phyloP scores from a whole-genome alignment of 2,888 invertebrate genomes.

The Prosopocoilus inquinatus region DNA sequence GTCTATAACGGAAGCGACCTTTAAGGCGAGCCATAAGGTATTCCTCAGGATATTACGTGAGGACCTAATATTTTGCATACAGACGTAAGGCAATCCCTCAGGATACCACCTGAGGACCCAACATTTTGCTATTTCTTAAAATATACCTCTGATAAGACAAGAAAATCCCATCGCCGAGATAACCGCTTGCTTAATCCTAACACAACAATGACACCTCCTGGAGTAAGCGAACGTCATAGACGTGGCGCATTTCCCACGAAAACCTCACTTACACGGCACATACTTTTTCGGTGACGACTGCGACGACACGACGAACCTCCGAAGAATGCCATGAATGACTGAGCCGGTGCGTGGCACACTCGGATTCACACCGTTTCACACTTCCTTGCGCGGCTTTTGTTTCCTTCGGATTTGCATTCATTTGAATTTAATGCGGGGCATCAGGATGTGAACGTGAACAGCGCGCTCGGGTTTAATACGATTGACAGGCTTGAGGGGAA shows the following conservation, averaged over 20 bases:
- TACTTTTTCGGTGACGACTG: conserved; percentile 10
- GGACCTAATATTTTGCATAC: too few relatives aligned
- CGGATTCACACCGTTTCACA: conserved; percentile 39
- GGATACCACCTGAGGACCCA: too few relatives aligned
- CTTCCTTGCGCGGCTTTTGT: conserved; percentile 25
- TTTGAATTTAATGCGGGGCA: too few relatives aligned
- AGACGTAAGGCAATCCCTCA: too few relatives aligned
- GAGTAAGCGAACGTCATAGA: conserved; percentile 30
- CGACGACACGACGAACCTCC: conserved; percentile 13
- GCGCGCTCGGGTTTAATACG: too few relatives aligned
- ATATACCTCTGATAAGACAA: conserved; percentile 38
- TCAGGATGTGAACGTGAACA: too few relatives aligned
- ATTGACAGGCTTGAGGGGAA: too few relatives aligned
- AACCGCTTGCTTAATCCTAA: conserved; percentile 37
- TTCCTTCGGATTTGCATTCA: too few relatives aligned
- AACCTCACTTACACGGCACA: not conserved
- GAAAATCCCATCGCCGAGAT: conserved; percentile 41
- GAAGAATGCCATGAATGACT: conserved; percentile 18
- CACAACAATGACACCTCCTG: conserved; percentile 36
- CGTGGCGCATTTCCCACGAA: conserved; percentile 1
- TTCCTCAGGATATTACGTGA: too few relatives aligned
- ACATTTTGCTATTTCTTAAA: too few relatives aligned
- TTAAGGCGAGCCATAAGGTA: too few relatives aligned
- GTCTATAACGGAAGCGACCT: too few relatives aligned
- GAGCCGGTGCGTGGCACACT: conserved; percentile 32